Evolutionary conservation across 2,113 vertebrate genomes (phyloP), one percentile per base, ranked within the genome.

Genomic region (Ictidomys tridecemlineatus): DNA sequence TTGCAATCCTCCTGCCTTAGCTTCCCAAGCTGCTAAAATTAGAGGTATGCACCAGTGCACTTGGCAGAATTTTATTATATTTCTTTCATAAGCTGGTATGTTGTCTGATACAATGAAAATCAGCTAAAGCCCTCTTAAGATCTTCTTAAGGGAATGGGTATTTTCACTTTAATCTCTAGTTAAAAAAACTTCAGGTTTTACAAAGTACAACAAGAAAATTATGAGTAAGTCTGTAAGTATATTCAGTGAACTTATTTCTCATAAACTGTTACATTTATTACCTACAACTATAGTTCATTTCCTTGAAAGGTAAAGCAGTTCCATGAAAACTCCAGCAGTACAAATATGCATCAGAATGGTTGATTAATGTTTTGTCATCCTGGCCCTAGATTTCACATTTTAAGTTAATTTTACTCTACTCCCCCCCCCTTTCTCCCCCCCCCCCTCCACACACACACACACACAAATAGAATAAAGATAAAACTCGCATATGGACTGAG

Each of bases 241-340:
- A 65, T 96, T 95, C 93, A 51, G 45, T 97, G 82, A 90, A 4
- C 86, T 97, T 95, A 94, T 95, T 96, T 91, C n/a, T 70, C 84
- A 72, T 67, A 72, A 97, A 72, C 77, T 83, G 26, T 69, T 89
- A 85, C 67, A 51, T 83, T 51, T 96, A 76, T 86, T 91, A 4
- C 84, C 93, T 95, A 87, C 34, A n/a, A 2, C 0, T 93, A 77
- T 95, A 93, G 80, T 58, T 96, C 56, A 37, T 98, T 98, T 98
- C 89, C 65, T 86, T 88, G 72, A 92, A 89, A 94, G 90, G 0
- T 18, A 85, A 95, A 77, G 74, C 77, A 93, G 48, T 92, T 90
- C 34, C 39, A 80, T 94, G 96, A 93, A 91, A 78, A 86, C 72
- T 76, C 80, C 82, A 30, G 61, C 30, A 79, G 63, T 37, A 74